Conservation (phyloP, 2,797 vertebrate genomes). For the Pangasius larnaudii region DNA sequence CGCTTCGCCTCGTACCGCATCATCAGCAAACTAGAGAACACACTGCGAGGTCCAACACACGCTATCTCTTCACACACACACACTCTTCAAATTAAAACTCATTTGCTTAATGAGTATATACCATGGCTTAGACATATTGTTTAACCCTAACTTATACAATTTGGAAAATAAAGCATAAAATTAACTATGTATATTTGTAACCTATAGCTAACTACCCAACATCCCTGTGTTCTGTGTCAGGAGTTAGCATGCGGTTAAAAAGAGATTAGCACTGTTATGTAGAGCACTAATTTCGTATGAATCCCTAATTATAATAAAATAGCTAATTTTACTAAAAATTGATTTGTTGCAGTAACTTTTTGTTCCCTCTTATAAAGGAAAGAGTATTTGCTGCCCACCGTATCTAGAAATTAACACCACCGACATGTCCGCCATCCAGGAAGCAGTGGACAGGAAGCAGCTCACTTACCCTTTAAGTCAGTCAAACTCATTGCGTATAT, state of each 20-base stretch:
- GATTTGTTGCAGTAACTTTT: neutral
- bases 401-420: constrained; percentile 71
- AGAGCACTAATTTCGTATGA: neutral
- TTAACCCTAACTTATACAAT: neutral
- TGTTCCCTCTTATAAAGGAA: constrained; percentile 56
- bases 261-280: neutral
- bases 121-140: neutral
- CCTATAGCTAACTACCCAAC: neutral
- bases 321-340: neutral
- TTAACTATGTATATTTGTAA: neutral
- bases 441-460: constrained; percentile 58
- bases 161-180: neutral
- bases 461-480: constrained; percentile 75
- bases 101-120: neutral
- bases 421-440: constrained; percentile 61
- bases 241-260: neutral
- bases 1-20: constrained; percentile 75
- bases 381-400: constrained; percentile 72
- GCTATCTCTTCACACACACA: neutral
- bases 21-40: constrained; percentile 72
- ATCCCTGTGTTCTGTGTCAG: neutral
- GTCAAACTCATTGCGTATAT: constrained; percentile 37
- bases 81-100: neutral
- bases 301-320: neutral
- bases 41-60: constrained; percentile 66